These are phyloP conservation scores for Callaeas wilsoni DNA, from an alignment of 2,113 vertebrate genomes.

Conservation along the genomic window DNA sequence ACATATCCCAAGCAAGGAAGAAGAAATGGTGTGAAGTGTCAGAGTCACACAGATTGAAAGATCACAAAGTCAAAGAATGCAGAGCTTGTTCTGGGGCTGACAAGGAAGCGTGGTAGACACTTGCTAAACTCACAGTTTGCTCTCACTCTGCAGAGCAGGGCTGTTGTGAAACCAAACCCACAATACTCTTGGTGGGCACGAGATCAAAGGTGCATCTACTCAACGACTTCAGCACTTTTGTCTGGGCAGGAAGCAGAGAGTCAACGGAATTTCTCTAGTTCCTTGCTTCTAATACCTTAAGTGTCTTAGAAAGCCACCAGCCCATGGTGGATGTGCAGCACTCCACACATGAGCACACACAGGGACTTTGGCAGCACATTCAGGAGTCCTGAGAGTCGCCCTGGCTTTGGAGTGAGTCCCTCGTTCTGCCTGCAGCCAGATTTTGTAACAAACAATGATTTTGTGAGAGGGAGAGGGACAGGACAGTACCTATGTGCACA, in stretches of 20 bases:
- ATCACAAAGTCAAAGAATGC: not conserved
- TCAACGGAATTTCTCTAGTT: not conserved
- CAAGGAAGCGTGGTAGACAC: not conserved
- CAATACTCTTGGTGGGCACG: not conserved
- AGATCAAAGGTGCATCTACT: not conserved
- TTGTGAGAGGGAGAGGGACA: too few relatives aligned
- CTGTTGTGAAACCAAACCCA: not conserved
- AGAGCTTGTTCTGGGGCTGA: not conserved
- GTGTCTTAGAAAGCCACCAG: not conserved
- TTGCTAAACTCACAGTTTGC: slow-evolving; percentile 5
- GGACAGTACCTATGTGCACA: too few relatives aligned
- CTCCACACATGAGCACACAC: not conserved
- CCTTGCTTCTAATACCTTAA: not conserved
- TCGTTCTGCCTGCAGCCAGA: too few relatives aligned
- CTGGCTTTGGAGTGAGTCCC: not conserved
- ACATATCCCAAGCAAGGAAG: not conserved
- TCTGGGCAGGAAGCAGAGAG: not conserved
- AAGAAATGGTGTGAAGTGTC: not conserved
- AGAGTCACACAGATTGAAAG: not conserved
- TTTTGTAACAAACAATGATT: too few relatives aligned
- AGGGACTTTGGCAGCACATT: not conserved
- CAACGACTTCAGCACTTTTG: accelerated
- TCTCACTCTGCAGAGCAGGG: not conserved
- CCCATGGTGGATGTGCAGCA: not conserved
- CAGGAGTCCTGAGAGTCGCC: not conserved